Percentiles rank a stretch among this genome's conserved stretches.
These are phyloP conservation scores for Spodoptera frugiperda DNA, from an alignment of 1,140 invertebrate genomes.

Conservation along the genomic window DNA sequence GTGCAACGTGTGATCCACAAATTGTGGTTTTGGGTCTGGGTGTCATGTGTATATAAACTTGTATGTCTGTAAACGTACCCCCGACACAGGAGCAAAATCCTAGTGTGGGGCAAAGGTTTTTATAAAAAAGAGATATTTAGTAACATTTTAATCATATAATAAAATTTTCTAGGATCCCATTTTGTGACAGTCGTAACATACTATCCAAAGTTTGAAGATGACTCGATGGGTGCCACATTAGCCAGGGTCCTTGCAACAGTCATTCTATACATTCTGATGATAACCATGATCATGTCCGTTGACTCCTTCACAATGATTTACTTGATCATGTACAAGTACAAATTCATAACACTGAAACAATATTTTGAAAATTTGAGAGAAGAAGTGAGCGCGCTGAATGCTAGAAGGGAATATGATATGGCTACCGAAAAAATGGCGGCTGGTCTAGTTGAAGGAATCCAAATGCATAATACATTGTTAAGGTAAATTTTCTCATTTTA, in stretches of 20 bases:
- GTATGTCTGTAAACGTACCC: too few relatives aligned
- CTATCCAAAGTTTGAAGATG: constrained; percentile 68
- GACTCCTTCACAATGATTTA: constrained; percentile 69
- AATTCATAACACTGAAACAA: constrained; percentile 72
- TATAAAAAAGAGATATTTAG: too few relatives aligned
- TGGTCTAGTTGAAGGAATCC: constrained; percentile 73
- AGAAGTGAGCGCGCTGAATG: constrained; percentile 57
- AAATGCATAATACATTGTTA: constrained; percentile 72
- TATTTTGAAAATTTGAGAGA: constrained; percentile 70
- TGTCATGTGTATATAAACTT: too few relatives aligned
- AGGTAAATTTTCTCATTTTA: too few relatives aligned
- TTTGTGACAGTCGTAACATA: constrained; percentile 75
- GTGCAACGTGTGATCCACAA: too few relatives aligned
- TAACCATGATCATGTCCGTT: constrained; percentile 70
- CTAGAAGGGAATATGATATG: constrained; percentile 49
- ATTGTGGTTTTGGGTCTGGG: too few relatives aligned
- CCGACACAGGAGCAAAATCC: too few relatives aligned
- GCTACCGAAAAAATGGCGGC: constrained; percentile 63
- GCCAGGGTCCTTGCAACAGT: constrained; percentile 64
- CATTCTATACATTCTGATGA: constrained; percentile 64
- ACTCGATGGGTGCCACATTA: constrained; percentile 59
- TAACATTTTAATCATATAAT: too few relatives aligned
- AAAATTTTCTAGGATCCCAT: constrained; percentile 72
- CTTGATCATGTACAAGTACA: constrained; percentile 78
- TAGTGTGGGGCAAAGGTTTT: too few relatives aligned